Evolutionary conservation across 2,113 vertebrate genomes (phyloP).

Genomic region (Notechis scutatus): DNA sequence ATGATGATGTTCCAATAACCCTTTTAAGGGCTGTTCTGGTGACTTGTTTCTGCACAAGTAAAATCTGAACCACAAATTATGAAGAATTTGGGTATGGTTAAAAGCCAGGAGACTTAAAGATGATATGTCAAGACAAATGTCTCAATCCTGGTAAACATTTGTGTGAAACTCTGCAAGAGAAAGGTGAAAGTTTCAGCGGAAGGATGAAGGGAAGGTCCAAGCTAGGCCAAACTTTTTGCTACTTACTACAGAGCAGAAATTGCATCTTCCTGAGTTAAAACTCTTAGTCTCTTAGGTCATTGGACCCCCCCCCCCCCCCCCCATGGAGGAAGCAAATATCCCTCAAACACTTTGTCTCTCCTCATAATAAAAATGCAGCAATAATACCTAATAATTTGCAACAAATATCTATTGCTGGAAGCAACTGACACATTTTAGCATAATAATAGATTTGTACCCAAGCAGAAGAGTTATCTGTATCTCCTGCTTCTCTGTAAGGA

Average conservation of each 20-base stretch:
- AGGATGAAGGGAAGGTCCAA: too few relatives aligned
- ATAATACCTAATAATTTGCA: too few relatives aligned
- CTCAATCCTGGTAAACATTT: background rate
- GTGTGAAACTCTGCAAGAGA: background rate
- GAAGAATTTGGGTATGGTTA: background rate
- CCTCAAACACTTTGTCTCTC: too few relatives aligned
- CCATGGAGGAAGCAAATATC: too few relatives aligned
- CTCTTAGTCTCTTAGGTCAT: too few relatives aligned
- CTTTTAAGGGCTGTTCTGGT: conserved; percentile 10
- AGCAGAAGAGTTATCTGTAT: background rate
- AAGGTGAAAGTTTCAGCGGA: background rate
- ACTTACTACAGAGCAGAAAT: too few relatives aligned
- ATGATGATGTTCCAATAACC: background rate
- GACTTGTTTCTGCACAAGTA: background rate
- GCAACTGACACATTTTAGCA: background rate
- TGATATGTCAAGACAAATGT: background rate
- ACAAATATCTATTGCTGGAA: too few relatives aligned
- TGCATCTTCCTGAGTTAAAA: too few relatives aligned
- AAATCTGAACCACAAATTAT: background rate
- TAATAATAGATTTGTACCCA: background rate
- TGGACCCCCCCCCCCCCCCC: too few relatives aligned
- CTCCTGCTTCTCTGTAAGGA: background rate
- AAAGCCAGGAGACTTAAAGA: background rate
- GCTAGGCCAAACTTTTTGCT: too few relatives aligned
- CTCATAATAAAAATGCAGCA: too few relatives aligned